A percentile compares a stretch with the other conserved stretches of the same genome.
These are phyloP conservation scores for Ornithoptera alexandrae DNA, from an alignment of 2,888 invertebrate genomes.

Conservation along the genomic window DNA sequence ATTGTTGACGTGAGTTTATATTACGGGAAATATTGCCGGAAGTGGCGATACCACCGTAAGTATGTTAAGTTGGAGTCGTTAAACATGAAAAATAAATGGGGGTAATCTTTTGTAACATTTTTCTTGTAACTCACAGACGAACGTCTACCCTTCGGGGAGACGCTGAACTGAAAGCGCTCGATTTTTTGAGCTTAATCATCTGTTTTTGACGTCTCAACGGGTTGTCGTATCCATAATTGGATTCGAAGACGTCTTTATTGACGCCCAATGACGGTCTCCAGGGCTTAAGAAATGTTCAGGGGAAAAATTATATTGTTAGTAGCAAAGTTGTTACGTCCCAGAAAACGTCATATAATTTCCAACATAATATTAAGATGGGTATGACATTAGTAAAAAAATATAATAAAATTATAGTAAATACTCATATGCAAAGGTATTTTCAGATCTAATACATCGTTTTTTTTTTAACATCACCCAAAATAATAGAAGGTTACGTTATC, in stretches of 20 bases:
- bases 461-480: not conserved
- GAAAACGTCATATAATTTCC: not conserved
- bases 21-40: not conserved
- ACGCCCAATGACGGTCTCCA: not conserved
- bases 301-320: not conserved
- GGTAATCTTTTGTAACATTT: not conserved
- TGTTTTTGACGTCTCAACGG: conserved; percentile 24
- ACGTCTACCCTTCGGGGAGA: conserved; percentile 16
- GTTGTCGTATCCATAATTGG: conserved; percentile 23
- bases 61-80: not conserved
- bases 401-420: too few species aligned
- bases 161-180: conserved; percentile 13
- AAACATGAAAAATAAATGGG: not conserved
- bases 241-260: conserved; percentile 16
- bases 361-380: too few species aligned
- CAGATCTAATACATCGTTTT: not conserved
- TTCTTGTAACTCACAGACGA: not conserved
- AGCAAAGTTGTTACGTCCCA: not conserved
- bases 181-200: conserved; percentile 20
- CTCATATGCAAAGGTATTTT: not conserved
- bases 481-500: conserved; percentile 1
- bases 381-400: too few species aligned
- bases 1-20: too few species aligned
- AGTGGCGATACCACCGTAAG: too few species aligned
- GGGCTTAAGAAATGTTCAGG: not conserved